Conservation (phyloP, 2,797 vertebrate genomes). For the Tenualosa thibaudeaui region DNA sequence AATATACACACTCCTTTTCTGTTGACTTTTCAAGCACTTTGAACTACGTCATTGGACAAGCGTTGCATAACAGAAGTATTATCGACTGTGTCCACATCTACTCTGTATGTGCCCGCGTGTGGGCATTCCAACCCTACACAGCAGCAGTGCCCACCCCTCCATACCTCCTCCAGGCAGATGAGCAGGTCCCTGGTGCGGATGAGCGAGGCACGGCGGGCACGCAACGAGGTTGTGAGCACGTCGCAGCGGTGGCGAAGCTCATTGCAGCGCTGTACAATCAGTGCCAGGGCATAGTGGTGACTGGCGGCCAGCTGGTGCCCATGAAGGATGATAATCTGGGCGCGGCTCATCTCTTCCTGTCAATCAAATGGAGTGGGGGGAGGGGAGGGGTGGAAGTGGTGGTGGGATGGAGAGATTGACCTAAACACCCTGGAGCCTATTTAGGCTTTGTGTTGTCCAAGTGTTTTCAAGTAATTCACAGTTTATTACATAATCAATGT, state of each 20-base stretch:
- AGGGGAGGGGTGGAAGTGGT: neutral
- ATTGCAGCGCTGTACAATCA: slow-evolving; percentile 93
- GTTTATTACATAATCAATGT: neutral
- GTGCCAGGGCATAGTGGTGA: slow-evolving; percentile 92
- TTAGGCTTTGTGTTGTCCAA: neutral
- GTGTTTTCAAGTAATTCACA: neutral
- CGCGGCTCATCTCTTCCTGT: slow-evolving; percentile 85
- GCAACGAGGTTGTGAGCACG: slow-evolving; percentile 78
- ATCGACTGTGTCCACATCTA: neutral
- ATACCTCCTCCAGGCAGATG: slow-evolving; percentile 84
- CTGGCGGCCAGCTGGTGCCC: slow-evolving; percentile 90
- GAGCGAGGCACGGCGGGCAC: slow-evolving; percentile 76
- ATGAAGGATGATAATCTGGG: slow-evolving; percentile 84
- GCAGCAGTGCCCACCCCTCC: slow-evolving; percentile 2
- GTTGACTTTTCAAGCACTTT: neutral
- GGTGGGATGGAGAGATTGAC: neutral
- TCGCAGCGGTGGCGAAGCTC: slow-evolving; percentile 89
- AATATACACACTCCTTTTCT: neutral
- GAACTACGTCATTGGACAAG: neutral
- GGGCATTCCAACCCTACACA: neutral
- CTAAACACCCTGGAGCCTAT: neutral
- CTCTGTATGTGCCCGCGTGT: neutral
- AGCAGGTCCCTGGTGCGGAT: slow-evolving; percentile 82
- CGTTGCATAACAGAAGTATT: neutral
- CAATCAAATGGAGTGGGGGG: neutral